Evolutionary conservation across 1,140 invertebrate genomes (phyloP).

Genomic region (Aphelenchoides fujianensis): DNA sequence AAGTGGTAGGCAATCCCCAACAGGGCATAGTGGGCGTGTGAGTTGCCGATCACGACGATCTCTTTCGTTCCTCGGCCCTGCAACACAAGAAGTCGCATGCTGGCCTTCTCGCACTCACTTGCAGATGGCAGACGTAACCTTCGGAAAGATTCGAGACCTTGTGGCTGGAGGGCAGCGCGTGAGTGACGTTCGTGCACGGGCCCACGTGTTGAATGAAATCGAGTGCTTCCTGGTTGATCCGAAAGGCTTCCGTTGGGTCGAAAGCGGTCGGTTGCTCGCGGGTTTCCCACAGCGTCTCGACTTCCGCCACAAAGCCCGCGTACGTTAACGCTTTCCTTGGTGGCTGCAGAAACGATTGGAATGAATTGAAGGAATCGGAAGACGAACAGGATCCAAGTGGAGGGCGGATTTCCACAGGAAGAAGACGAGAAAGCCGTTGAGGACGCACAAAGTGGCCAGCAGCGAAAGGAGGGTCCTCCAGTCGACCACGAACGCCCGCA

Average conservation of each 20-base stretch:
- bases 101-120: neutral
- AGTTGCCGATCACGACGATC: neutral
- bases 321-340: no score
- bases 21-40: neutral
- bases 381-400: neutral
- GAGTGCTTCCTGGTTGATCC: neutral
- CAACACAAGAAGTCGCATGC: no score
- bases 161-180: no score
- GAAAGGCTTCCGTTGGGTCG: neutral
- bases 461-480: neutral
- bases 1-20: neutral
- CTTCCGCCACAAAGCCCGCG: neutral
- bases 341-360: no score
- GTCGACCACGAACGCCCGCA: neutral
- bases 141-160: neutral
- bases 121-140: neutral
- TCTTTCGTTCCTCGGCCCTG: neutral
- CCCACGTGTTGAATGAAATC: neutral
- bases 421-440: neutral
- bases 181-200: no score
- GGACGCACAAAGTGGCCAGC: neutral
- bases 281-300: neutral
- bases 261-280: no score
- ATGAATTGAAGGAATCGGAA: no score
- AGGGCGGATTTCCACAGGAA: neutral